These are phyloP conservation scores for Trissolcus japonicus DNA, from an alignment of 2,888 invertebrate species.

Conservation along the genomic window DNA sequence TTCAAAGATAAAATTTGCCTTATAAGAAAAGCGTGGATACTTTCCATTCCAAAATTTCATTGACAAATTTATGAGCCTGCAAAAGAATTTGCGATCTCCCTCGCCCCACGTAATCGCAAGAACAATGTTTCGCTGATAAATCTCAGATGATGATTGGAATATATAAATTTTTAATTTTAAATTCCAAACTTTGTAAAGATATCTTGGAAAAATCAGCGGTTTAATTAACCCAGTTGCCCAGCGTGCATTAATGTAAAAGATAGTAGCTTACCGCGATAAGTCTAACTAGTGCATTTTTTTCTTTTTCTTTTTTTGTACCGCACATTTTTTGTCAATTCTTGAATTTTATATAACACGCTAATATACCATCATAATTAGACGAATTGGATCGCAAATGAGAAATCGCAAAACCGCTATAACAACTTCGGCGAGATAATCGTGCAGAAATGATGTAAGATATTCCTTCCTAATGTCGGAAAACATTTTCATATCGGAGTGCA, in stretches of 20 bases:
- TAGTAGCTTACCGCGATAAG: no score
- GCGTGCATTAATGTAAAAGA: slow-evolving; percentile 36
- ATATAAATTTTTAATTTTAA: no score
- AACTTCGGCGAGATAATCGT: slow-evolving; percentile 7
- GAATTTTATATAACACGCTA: slow-evolving; percentile 21
- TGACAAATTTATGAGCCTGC: slow-evolving; percentile 5
- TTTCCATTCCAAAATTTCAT: no score
- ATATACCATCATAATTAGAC: slow-evolving; percentile 21
- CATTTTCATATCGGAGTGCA: slow-evolving; percentile 8
- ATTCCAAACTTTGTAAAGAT: no score
- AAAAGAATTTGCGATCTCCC: no score
- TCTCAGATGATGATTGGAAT: no score
- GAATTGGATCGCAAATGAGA: slow-evolving; percentile 27
- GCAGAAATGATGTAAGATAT: slow-evolving; percentile 10
- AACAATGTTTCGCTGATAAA: no score
- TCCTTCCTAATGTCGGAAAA: slow-evolving; percentile 11
- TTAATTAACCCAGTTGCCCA: slow-evolving; percentile 63
- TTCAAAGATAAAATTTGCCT: slow-evolving; percentile 20
- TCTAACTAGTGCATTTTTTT: background rate
- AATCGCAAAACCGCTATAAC: slow-evolving; percentile 13
- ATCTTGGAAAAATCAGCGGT: no score
- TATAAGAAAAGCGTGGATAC: no score
- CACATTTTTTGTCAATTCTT: background rate
- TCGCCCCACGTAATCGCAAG: no score
- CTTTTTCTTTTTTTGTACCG: background rate